Evolutionary conservation across 1,140 invertebrate genomes (phyloP), one percentile per base, ranked within the genome.

Genomic region (Sitophilus oryzae): DNA sequence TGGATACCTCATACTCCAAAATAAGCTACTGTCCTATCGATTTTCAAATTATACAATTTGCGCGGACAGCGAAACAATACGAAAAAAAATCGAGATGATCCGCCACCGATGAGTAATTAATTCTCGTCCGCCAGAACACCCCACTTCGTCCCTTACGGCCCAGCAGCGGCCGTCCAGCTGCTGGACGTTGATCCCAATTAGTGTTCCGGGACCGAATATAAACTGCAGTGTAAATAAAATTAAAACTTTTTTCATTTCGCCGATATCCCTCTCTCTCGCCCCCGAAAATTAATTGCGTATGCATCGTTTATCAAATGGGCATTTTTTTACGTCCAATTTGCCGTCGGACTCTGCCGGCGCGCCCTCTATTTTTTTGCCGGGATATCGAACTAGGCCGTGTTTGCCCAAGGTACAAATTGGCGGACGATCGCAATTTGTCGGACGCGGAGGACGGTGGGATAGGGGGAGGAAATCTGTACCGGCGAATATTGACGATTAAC

Each of bases 191-290:
- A 52, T 52, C 40, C 51, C 51, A 53, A 53, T 53, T 53, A 53
- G 42, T 40, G 36, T 34, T 35, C 23, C 42, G 23, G 36, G 51
- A 45, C 18, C 43, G 20, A 45, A 25, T 45, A 53, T 52, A 47
- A 55, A 55, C 52, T 55, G 52, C 44, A 55, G 16, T 48, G 52
- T 55, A 55, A 55, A 55, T 55, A 55, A 55, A 55, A 55, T 55
- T 55, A 55, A 55, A 55, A 55, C 44, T 55, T 48, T 55, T 55
- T 55, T 55, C 46, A 55, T 47, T 55, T 43, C 9, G 34, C 41
- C 51, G 5, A 40, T 14, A 15, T 40, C 19, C 14, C 5, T 14
- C 45, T 48, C 46, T 42, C 36, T 22, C 36, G 37, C 36, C 36
- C 52, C 40, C 45, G 52, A 48, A 55, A 55, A 55, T 55, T 55